Evolutionary conservation across 2,797 vertebrate genomes (phyloP).

Genomic region (Trichosurus vulpecula): DNA sequence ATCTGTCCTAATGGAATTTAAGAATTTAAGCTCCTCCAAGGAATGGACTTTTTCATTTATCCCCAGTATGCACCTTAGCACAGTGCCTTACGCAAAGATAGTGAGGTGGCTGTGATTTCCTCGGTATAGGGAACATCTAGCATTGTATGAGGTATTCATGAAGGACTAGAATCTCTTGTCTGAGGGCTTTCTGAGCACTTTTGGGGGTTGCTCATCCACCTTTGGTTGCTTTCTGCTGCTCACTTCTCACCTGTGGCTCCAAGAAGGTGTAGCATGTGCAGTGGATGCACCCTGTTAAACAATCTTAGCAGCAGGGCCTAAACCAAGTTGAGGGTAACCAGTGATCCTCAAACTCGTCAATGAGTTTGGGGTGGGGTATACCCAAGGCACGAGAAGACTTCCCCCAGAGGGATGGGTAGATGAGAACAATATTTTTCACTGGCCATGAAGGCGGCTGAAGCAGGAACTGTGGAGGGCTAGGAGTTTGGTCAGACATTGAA

Average conservation of each 20-base stretch:
- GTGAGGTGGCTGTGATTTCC: neutral
- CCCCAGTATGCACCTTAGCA: neutral
- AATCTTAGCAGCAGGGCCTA: too few relatives aligned
- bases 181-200: too few relatives aligned
- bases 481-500: neutral
- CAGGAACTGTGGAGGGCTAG: neutral
- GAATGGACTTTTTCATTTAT: neutral
- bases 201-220: too few relatives aligned
- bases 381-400: too few relatives aligned
- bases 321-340: neutral
- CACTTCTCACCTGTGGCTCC: too few relatives aligned
- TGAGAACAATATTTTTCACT: neutral
- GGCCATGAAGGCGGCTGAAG: neutral
- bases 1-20: too few relatives aligned
- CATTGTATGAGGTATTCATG: too few relatives aligned
- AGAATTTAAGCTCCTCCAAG: neutral
- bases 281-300: too few relatives aligned
- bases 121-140: neutral
- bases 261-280: too few relatives aligned
- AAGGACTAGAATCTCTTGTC: too few relatives aligned
- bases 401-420: neutral
- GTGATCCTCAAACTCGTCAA: neutral
- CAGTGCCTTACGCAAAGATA: neutral
- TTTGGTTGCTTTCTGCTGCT: too few relatives aligned
- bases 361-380: too few relatives aligned